Base-by-base conservation (phyloP, 2,113 vertebrate species). In the Odocoileus hemionus region DNA sequence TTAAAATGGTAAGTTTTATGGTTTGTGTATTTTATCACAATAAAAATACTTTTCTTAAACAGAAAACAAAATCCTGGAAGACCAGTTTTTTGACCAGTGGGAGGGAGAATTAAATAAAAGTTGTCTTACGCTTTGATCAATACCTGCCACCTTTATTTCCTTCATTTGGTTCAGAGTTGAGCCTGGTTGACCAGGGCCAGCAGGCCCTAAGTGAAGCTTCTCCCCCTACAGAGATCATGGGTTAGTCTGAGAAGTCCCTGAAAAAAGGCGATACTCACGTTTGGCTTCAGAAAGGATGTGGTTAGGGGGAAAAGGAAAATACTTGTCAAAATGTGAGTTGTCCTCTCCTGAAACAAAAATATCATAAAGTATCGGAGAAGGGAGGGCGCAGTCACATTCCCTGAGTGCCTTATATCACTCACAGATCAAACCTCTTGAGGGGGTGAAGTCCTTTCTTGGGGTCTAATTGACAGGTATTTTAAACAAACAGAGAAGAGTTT, bases 61-160 rank as follows among this genome's bases (percentile, higher is more conserved):
- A 39, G 61, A 47, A 91, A 94, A 76, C 14, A 26, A 47, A 61
- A 90, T 93, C 52, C 89, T 67, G 61, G 33, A 33, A 96, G 58
- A 58, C 28, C 6, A n/a, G 0, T 16, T 54, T 78, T 61, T 87
- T 85, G 33, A 89, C n/a, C 21, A 58, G 39, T 16, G 52, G 11
- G 64, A 89, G 67, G 78, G 86, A 89, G 28, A n/a, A 8, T 50
- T 57, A 86, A 54, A 33, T 45, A 57, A 89, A 86, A n/a, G 11
- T 61, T 64, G 50, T 36, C 25, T 50, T 23, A 7, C 2, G 15
- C 50, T 23, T 92, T 67, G 79, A 23, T 89, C 82, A 58, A 36
- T 50, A 15, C 23, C n/a, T 54, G 60, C 57, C 8, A 6, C 25
- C 12, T 93, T 23, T 36, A 47, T 54, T 60, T 90, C 57, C 52